Evolutionary conservation across 2,797 vertebrate genomes (phyloP), one percentile per base, ranked within the genome.

Genomic region (Bryconaethiops microstoma): DNA sequence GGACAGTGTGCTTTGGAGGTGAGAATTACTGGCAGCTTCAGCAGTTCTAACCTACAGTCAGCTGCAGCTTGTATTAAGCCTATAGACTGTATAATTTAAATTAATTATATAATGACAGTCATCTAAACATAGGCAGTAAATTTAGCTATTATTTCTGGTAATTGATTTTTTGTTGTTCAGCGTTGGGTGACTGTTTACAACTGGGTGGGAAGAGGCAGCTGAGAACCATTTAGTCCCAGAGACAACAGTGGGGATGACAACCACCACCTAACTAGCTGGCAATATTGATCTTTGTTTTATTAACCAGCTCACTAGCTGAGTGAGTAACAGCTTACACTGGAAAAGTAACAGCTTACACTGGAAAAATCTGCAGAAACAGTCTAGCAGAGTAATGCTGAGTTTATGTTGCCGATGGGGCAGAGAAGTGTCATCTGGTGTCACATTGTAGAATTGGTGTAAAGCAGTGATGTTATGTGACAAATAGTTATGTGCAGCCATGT

Each of bases 41-140:
- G 65, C 40, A 42, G 39, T 45, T 45, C n/a, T 21, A 45, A 40
- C 65, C 8, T 21, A 10, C 8, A 45, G 40, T 40, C 65, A 45
- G 40, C 65, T 68, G n/a, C 65, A 45, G 35, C 65, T 78, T 23
- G 55, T 45, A 17, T 12, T 67, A 39, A 14, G 76, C 39, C 57
- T 72, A 55, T 72, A 39, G 35, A 16, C 19, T 64, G 8, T 4
- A 35, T 63, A 42, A 29, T 71, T 65, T 55, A 79, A 73, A 52
- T 79, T 50, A 65, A n/a, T 65, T n/a, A 74, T 55, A 60, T 73
- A 79, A 65, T 73, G 69, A 25, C 39, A 25, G 64, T 29, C 48
- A 78, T 40, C 67, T 72, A 52, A 63, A 52, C 52, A 69, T 25
- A 69, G 54, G 19, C 42, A 45, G 16, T 17, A 78, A 63, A 62